Conservation (phyloP, 2,888 invertebrate species). For the Trissoscelio sp. region DNA sequence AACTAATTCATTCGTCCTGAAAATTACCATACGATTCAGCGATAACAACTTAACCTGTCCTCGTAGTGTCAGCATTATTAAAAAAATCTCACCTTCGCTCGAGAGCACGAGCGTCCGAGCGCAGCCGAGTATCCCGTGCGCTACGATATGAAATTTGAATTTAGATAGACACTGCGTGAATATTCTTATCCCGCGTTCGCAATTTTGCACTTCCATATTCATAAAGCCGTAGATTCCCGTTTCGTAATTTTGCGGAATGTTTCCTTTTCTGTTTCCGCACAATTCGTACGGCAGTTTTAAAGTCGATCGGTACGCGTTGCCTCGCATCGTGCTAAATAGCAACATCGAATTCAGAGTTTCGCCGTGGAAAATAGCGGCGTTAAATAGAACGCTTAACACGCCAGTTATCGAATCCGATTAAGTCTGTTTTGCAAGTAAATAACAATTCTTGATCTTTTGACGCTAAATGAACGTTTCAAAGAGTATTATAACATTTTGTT, state of each 20-base stretch:
- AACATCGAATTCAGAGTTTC: slow-evolving; percentile 38
- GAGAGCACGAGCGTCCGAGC: slow-evolving; percentile 9
- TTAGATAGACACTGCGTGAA: slow-evolving; percentile 54
- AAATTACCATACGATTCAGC: slow-evolving; percentile 1
- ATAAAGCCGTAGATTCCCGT: slow-evolving; percentile 52
- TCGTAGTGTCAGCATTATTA: slow-evolving; percentile 5
- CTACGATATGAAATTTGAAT: slow-evolving; percentile 56
- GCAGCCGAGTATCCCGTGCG: slow-evolving; percentile 7
- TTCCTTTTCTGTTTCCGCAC: slow-evolving; percentile 48
- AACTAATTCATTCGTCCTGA: not conserved
- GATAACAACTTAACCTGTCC: not conserved
- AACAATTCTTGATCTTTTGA: slow-evolving; percentile 28
- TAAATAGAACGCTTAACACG: slow-evolving; percentile 25
- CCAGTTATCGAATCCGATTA: slow-evolving; percentile 37
- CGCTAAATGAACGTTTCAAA: not conserved
- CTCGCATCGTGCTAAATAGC: slow-evolving; percentile 15
- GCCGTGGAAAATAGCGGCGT: slow-evolving; percentile 22
- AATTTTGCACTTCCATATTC: slow-evolving; percentile 61
- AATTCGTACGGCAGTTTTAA: slow-evolving; percentile 23
- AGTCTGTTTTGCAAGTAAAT: slow-evolving; percentile 44
- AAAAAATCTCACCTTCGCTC: slow-evolving; percentile 9
- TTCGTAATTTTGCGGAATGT: slow-evolving; percentile 53
- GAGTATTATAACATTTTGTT: not conserved
- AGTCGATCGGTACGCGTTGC: slow-evolving; percentile 31
- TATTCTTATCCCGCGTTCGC: slow-evolving; percentile 44